phyloP scores from a whole-genome alignment of 2,113 vertebrate species.

The Anarrhichthys ocellatus region DNA sequence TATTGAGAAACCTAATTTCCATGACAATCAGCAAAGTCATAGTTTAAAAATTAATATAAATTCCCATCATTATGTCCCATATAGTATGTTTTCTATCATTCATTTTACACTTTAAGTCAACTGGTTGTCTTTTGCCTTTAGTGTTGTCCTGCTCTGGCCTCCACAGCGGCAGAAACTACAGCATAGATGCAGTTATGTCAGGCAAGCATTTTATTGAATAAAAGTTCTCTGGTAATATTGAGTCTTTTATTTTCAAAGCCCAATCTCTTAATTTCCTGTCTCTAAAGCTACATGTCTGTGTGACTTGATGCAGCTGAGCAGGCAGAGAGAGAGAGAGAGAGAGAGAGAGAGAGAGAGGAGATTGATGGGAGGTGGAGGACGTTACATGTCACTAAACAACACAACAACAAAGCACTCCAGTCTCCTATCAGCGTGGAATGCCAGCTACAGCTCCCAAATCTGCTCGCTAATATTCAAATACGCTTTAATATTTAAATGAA shows the following conservation, averaged over 20 bases:
- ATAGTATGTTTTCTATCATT: background rate
- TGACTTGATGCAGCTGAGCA: conserved; percentile 27
- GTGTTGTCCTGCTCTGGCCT: background rate
- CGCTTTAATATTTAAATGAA: background rate
- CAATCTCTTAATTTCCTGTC: conserved; percentile 56
- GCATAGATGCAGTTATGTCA: background rate
- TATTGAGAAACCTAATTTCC: background rate
- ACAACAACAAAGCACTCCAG: conserved; percentile 79
- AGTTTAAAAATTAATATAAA: background rate
- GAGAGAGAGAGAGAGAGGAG: conserved; percentile 39
- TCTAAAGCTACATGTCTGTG: conserved; percentile 18
- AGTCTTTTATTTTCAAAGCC: conserved; percentile 63
- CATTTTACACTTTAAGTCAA: background rate
- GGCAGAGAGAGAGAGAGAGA: conserved; percentile 43
- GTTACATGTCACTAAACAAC: conserved; percentile 74
- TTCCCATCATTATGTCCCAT: background rate
- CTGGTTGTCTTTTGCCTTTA: background rate
- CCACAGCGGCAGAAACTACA: background rate
- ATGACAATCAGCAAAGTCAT: background rate
- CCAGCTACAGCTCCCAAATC: conserved; percentile 20
- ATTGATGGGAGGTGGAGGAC: conserved; percentile 57
- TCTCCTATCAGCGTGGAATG: conserved; percentile 35
- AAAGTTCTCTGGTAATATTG: background rate
- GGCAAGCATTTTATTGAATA: background rate
- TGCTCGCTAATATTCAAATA: conserved; percentile 3